Base-by-base conservation (phyloP, 2,888 invertebrate genomes). In the Arenicola marina region DNA sequence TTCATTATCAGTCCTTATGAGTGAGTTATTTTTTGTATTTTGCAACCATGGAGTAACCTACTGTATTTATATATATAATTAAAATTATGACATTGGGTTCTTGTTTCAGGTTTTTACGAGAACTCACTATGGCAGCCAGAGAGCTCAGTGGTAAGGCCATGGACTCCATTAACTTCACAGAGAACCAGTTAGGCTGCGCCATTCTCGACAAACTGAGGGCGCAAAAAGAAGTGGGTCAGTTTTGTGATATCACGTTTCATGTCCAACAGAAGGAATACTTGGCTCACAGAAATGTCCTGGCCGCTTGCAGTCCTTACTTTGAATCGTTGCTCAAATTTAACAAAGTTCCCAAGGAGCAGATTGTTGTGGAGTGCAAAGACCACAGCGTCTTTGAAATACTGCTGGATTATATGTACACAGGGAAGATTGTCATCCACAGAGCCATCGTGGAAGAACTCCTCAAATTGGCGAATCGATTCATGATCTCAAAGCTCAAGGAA, bases 371-470 rank as follows among this genome's bases (percentile, higher is more conserved):
- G 24, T 48, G 48, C 48, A 48, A 48, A 21, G 38, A 38, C 38
- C 48, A 48, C 7, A 24, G n/a, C 7, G 48, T 53, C 7, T 53
- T 53, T 32, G 31, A 53, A 32, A 15, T 53, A 11, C 31, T 89
- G 56, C 78, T 90, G 29, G 87, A 87, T 76, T 89, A 88, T 76
- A 88, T 89, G 86, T 89, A 89, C 78, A 88, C 88, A 34, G 89
- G 89, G 4, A 85, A 84, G 70, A 86, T 87, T 4, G 86, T 86
- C 11, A 87, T 89, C 59, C 86, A 87, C 72, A 86, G 87, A 71
- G 84, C 85, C 33, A 88, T 87, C 77, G 88, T 89, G 33, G 85
- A 86, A 58, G 89, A 89, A 78, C 78, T 89, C 54, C 79, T 89
- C 48, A 84, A 87, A 69, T 79, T 89, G 59, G 87, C 89, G 18